Conservation (phyloP, 2,113 vertebrate genomes). For the Ceyx melanurus region DNA sequence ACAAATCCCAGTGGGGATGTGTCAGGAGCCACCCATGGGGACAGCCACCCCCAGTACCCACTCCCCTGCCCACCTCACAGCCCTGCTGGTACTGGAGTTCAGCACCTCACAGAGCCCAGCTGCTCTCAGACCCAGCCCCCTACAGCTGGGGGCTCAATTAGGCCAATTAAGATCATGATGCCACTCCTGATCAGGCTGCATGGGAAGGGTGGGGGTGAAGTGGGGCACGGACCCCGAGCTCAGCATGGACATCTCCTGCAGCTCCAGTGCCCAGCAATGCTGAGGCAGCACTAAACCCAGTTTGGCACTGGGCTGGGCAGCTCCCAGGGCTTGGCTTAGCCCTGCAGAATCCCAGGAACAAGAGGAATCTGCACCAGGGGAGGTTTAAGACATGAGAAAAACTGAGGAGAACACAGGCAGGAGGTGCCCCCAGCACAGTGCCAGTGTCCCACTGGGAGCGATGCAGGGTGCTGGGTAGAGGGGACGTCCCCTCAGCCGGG, state of each 20-base stretch:
- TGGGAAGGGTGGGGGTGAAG: not conserved
- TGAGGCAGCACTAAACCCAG: not conserved
- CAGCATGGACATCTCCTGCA: accelerated
- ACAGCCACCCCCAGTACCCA: not conserved
- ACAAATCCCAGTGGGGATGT: accelerated
- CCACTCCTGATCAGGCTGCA: accelerated
- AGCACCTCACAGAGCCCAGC: not conserved
- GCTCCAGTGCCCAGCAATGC: not conserved
- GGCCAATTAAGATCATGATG: not conserved
- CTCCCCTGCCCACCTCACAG: not conserved
- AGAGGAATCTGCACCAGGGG: too few species aligned
- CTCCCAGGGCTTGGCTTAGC: not conserved
- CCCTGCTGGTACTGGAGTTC: not conserved
- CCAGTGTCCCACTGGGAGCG: not conserved
- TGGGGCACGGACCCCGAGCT: not conserved
- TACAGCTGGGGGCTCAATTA: not conserved
- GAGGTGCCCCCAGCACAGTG: not conserved
- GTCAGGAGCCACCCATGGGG: not conserved
- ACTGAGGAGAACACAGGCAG: not conserved
- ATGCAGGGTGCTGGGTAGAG: not conserved
- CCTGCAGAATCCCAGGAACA: not conserved
- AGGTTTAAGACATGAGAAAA: not conserved
- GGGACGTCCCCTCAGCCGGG: not conserved
- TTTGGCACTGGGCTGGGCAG: not conserved
- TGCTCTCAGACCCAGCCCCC: not conserved